A percentile compares a stretch with the other conserved stretches of the same genome.
Evolutionary conservation across 2,113 vertebrate genomes (phyloP).

Genomic region (Ceyx margarethae): DNA sequence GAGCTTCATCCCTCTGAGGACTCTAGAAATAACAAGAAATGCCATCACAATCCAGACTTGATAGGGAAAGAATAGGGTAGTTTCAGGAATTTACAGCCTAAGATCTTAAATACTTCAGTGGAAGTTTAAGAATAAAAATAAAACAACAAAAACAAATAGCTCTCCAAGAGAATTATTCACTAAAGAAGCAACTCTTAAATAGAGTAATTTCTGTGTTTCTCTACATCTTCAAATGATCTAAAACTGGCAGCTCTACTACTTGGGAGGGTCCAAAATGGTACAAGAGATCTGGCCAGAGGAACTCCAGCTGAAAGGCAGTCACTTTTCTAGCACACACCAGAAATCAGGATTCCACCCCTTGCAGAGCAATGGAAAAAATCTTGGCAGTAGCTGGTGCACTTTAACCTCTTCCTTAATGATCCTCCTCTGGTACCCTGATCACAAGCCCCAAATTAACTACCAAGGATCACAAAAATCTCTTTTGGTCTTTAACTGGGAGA

Average conservation of each 20-base stretch:
- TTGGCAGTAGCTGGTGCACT: not conserved
- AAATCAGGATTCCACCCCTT: not conserved
- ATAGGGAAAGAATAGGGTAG: not conserved
- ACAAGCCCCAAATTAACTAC: not conserved
- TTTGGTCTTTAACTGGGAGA: not conserved
- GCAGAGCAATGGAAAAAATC: not conserved
- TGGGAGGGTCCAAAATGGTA: not conserved
- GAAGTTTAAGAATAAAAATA: not conserved
- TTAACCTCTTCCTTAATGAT: not conserved
- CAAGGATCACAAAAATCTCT: not conserved
- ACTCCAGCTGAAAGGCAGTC: not conserved
- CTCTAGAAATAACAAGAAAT: conserved; percentile 29
- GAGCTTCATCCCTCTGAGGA: not conserved
- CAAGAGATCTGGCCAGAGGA: not conserved
- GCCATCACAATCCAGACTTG: not conserved
- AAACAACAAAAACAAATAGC: not conserved
- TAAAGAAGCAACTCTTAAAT: not conserved
- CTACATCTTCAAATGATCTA: not conserved
- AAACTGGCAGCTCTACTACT: not conserved
- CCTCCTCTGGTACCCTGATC: not conserved
- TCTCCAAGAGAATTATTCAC: not conserved
- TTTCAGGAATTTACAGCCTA: not conserved
- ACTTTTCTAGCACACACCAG: accelerated
- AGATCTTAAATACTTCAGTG: not conserved
- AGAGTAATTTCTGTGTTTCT: not conserved